A percentile compares a stretch with the other conserved stretches of the same genome.
phyloP scores from a whole-genome alignment of 2,797 vertebrate species.

The Zenarchopterus dispar region DNA sequence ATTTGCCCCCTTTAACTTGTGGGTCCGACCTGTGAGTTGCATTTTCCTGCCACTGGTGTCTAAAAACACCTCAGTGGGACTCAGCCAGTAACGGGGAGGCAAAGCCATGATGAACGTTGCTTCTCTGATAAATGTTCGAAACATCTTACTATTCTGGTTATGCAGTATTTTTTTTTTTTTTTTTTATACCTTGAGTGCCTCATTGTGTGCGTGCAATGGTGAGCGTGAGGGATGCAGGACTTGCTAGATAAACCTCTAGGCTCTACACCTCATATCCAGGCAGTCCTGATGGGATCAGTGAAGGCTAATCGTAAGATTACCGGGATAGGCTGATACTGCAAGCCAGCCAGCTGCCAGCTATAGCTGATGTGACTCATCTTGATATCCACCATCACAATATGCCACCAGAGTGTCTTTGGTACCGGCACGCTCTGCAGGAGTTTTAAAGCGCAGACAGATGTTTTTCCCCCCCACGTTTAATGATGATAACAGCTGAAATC shows the following conservation, averaged over 20 bases:
- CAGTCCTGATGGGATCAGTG: constrained; percentile 82
- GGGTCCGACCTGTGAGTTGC: constrained; percentile 56
- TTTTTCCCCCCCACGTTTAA: constrained; percentile 46
- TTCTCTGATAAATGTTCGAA: too few relatives aligned
- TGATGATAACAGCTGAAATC: constrained; percentile 35
- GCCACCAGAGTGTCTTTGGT: constrained; percentile 47
- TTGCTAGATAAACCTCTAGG: constrained; percentile 70
- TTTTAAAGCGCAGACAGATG: constrained; percentile 55
- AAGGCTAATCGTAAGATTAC: constrained; percentile 79
- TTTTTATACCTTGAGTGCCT: background rate
- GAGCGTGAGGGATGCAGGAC: constrained; percentile 39
- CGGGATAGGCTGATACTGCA: constrained; percentile 76
- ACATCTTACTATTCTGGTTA: background rate
- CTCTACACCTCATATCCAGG: constrained; percentile 77
- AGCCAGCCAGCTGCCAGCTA: constrained; percentile 73
- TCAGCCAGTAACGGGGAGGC: too few relatives aligned
- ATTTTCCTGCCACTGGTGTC: constrained; percentile 43
- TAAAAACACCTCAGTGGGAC: constrained; percentile 16
- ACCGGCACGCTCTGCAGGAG: constrained; percentile 29
- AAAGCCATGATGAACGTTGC: too few relatives aligned
- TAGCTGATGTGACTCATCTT: constrained; percentile 76
- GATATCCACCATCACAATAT: constrained; percentile 56
- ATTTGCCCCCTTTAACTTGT: constrained; percentile 60
- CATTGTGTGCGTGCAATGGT: constrained; percentile 31
- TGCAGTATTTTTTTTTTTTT: background rate